Base-by-base conservation (phyloP, 2,113 vertebrate species). In the Pycnonotus jocosus region DNA sequence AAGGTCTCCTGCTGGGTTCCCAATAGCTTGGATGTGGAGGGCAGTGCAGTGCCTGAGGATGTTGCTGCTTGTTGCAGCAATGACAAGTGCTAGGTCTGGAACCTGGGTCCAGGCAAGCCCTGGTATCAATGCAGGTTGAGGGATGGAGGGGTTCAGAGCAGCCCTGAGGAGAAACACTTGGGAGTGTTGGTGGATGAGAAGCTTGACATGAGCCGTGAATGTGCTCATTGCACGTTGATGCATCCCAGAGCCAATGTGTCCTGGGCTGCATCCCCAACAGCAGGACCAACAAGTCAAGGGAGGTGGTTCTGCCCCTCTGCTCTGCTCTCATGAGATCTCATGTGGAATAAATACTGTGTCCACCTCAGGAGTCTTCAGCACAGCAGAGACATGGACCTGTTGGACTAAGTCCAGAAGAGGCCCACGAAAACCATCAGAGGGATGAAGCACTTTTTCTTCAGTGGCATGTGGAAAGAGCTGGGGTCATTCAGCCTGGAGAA, bases 101-200 rank as follows among this genome's bases (percentile, higher is more conserved):
- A 5, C 81, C 21, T 35, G 30, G 5, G 30, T 23, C 23, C 14
- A 28, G 66, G 30, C 58, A 40, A 40, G 33, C 48, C 11, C 28
- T 58, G n/a, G 3, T 40, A 8, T 45, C 45, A 19, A 0, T 31
- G 23, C 21, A 66, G 58, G 24, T 0, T 51, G 11, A 6, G 45
- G 21, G 5, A 53, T 60, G 73, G 56, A 47, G 38, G 11, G 10
- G 7, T 72, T 51, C 47, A 66, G 53, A 54, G 47, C 33, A 79
- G 60, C 21, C 28, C 12, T 35, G 33, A 30, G 8, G n/a, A 35
- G 45, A 37, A 47, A 53, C 24, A 62, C 12, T 20, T 56, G 11
- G 15, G 19, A 7, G 1, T 38, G 8, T 60, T 56, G 61, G 8
- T 42, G 33, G 23, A 25, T 37, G 27, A 56, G 16, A 58, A 70